phyloP scores from a whole-genome alignment of 92 coral and sea anemone species.

The Desmophyllum pertusum region DNA sequence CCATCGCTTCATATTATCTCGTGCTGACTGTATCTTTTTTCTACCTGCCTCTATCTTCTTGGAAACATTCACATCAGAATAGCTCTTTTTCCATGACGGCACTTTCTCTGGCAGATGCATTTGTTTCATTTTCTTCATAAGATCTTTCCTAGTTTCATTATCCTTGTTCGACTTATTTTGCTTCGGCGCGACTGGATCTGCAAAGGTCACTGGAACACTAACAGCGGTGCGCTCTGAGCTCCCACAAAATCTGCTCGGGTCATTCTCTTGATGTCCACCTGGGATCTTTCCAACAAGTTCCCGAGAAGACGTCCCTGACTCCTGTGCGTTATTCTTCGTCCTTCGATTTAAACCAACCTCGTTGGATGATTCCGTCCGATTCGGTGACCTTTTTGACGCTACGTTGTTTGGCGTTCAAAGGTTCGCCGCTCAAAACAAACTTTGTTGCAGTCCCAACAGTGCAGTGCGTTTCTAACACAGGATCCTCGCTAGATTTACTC shows the following conservation, averaged over 20 bases:
- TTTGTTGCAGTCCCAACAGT: conserved; percentile 11
- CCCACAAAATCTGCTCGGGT: not conserved
- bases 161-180: not conserved
- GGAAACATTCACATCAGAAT: conserved; percentile 72
- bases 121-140: conserved; percentile 56
- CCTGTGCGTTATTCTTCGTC: not conserved
- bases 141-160: conserved; percentile 50
- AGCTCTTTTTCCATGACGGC: conserved; percentile 52
- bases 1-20: conserved; percentile 80
- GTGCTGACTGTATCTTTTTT: conserved; percentile 69
- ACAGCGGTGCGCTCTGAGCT: not conserved
- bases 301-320: not conserved
- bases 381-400: not conserved
- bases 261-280: not conserved
- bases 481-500: not conserved
- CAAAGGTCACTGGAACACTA: not conserved
- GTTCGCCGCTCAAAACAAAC: not conserved
- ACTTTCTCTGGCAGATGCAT: conserved; percentile 53
- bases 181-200: not conserved
- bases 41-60: conserved; percentile 67
- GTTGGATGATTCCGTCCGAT: not conserved
- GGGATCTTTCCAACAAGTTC: not conserved
- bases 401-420: not conserved
- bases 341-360: not conserved
- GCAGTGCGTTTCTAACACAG: not conserved